Percentiles rank a stretch among this genome's conserved stretches.
These are phyloP conservation scores for Cerceris ruficornis DNA, from an alignment of 2,888 invertebrate species.

Conservation along the genomic window DNA sequence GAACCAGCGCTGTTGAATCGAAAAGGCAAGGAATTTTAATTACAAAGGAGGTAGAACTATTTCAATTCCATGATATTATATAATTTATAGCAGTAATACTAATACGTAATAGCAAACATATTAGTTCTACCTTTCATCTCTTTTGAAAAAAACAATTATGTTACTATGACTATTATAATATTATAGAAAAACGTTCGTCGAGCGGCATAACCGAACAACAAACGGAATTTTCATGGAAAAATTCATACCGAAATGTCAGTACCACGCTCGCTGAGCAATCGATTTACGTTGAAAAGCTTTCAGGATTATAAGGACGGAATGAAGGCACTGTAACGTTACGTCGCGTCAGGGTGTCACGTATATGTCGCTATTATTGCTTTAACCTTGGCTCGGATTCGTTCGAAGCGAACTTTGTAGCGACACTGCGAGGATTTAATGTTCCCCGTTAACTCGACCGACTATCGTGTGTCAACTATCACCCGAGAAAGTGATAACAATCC, in stretches of 20 bases:
- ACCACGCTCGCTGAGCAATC: neutral
- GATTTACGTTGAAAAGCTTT: constrained; percentile 15
- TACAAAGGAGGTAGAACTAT: too few species aligned
- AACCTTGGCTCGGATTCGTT: constrained; percentile 52
- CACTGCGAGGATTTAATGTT: constrained; percentile 32
- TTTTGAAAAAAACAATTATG: too few species aligned
- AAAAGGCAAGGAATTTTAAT: too few species aligned
- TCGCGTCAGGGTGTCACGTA: constrained; percentile 18
- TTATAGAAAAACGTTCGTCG: too few species aligned
- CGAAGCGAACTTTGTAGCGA: constrained; percentile 35
- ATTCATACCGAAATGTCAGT: neutral
- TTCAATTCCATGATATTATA: too few species aligned
- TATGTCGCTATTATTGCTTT: constrained; percentile 44
- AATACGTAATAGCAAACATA: too few species aligned
- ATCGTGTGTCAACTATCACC: constrained; percentile 20
- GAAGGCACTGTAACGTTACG: constrained; percentile 17
- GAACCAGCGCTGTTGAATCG: too few species aligned
- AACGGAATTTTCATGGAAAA: too few species aligned
- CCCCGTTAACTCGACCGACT: constrained; percentile 8
- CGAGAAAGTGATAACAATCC: constrained; percentile 5
- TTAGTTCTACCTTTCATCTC: too few species aligned
- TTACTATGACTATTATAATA: too few species aligned
- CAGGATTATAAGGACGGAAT: constrained; percentile 21
- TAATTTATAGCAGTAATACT: too few species aligned
- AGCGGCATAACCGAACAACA: too few species aligned